Evolutionary conservation across 2,888 invertebrate species (phyloP), one percentile per base, ranked within the genome.

Genomic region (Stenolophus ochropezus): DNA sequence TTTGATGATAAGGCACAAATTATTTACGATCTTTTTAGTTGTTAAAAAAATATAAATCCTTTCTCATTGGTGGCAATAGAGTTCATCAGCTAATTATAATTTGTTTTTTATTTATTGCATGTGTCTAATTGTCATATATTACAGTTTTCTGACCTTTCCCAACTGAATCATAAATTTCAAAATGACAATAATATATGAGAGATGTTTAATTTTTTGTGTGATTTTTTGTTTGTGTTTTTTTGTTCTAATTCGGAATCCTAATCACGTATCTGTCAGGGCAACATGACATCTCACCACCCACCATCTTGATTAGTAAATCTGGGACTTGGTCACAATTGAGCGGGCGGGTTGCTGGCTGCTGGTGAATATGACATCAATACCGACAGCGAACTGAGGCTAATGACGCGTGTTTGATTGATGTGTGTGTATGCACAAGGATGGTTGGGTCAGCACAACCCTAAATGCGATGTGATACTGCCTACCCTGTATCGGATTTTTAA

Each of bases 391-490:
- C 8, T 20, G 20, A 11, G 21, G 61, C 61, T 61, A 61, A 61
- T 61, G 61, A 61, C 61, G 61, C 61, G 61, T 61, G 21, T 25
- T 25, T 61, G 61, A 61, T 61, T 61, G 61, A 61, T 61, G 61
- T 25, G 25, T 61, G 61, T 61, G 25, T 27, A 61, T 61, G 61
- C 25, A 61, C 25, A 25, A 61, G 61, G 61, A 14, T 58, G 25
- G 14, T 61, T 61, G 21, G 25, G 14, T 61, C 25, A 11, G 6
- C 56, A 20, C 20, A 42, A 42, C 33, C 33, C 33, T 42, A 6
- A 42, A 42, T 42, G 56, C 20, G 18, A 61, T 23, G 14, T 61
- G 25, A 14, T 61, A 21, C 21, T 53, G 53, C 5, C 27, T 27
- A 11, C 8, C 11, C 61, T 61, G 61, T 61, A 61, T 61, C 27